Evolutionary conservation across 1,140 invertebrate genomes (phyloP), one percentile per base, ranked within the genome.

Genomic region (Epicauta chinensis): DNA sequence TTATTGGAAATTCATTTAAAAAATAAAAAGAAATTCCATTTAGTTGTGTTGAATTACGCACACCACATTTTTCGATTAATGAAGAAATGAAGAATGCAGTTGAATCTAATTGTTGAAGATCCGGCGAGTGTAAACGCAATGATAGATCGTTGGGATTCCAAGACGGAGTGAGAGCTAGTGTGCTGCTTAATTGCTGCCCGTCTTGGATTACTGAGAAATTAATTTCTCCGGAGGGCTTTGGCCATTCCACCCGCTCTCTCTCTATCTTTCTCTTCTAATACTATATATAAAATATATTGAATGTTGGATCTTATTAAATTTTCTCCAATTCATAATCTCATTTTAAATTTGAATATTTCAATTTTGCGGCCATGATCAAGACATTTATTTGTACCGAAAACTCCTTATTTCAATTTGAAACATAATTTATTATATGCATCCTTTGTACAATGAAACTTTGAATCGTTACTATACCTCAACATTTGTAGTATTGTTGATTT

Each of bases 141-240:
- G 63, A 67, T 65, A 64, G 62, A 67, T 67, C 60, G 63, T 63
- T 62, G 53, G 59, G 57, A 65, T 65, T 63, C 63, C 63, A 52
- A 54, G 55, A 57, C 53, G 56, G 53, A 53, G 45, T 43, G n/a
- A n/a, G n/a, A n/a, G 51, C 56, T 41, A 38, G 30, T 30, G 36
- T 14, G 44, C 47, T 47, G 59, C 65, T 69, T 69, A 69, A 69
- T 69, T 69, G 67, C 65, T 66, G 63, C 65, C 65, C 67, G 64
- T 66, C 67, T 67, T 64, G 65, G 67, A 69, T 69, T 66, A 67
- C 55, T 42, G 58, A 64, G 64, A 69, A 67, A 69, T 69, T 69
- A 69, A 69, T 69, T 69, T 69, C 65, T 65, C 65, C 56, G 65
- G 60, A 67, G 65, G 61, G 59, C 49, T 51, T 40, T 14, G 53